Evolutionary conservation across 2,113 vertebrate species (phyloP).

Genomic region (Archilochus colubris): DNA sequence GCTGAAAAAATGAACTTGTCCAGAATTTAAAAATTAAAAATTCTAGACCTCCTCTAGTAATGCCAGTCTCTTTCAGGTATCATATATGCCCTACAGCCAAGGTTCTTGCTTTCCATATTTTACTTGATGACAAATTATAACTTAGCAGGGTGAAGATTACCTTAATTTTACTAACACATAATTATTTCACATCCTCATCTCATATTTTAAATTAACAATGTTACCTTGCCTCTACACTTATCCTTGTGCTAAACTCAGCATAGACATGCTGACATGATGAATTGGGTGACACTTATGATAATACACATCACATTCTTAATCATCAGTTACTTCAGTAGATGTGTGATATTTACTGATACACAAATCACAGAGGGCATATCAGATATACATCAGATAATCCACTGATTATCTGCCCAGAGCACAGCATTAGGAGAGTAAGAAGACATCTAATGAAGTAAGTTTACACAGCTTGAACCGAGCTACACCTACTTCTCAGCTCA

Average conservation of each 20-base stretch:
- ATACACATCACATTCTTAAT: neutral
- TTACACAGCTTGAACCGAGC: neutral
- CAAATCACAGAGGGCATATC: neutral
- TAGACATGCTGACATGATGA: neutral
- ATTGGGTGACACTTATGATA: neutral
- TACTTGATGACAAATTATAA: neutral
- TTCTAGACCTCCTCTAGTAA: neutral
- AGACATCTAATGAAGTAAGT: neutral
- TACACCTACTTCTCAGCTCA: neutral
- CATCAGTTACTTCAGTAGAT: neutral
- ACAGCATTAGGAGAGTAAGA: fast-evolving
- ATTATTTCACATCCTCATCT: neutral
- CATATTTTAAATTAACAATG: neutral
- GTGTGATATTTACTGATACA: neutral
- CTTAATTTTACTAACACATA: neutral
- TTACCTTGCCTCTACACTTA: neutral
- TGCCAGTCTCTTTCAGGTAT: neutral
- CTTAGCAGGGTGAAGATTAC: neutral
- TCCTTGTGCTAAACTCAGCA: neutral
- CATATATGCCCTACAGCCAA: neutral
- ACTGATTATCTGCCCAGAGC: neutral
- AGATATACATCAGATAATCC: neutral
- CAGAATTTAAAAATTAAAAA: neutral
- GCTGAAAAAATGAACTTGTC: neutral
- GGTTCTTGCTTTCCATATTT: neutral